These are phyloP conservation scores for Strigamia transsilvanica DNA, from an alignment of 2,888 invertebrate species.

Conservation along the genomic window DNA sequence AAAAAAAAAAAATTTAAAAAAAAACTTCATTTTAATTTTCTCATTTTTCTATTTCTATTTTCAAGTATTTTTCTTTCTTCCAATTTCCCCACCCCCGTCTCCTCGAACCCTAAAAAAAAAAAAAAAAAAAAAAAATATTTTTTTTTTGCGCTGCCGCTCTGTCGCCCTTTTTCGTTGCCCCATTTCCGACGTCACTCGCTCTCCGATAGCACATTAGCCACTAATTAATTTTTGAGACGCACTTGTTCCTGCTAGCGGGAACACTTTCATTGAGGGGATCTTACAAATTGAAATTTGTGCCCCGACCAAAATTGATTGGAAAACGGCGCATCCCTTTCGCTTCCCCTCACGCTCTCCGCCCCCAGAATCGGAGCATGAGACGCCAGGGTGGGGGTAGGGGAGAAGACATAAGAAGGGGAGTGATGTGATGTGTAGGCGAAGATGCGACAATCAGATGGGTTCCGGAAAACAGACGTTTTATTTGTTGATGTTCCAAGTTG, in stretches of 20 bases:
- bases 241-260: slow-evolving; percentile 23
- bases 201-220: slow-evolving; percentile 11
- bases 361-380: slow-evolving; percentile 50
- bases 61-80: background rate
- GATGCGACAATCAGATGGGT: slow-evolving; percentile 4
- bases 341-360: slow-evolving; percentile 41
- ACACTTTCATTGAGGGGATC: slow-evolving; percentile 44
- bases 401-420: no score
- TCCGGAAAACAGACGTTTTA: slow-evolving; percentile 35
- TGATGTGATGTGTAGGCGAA: slow-evolving; percentile 10
- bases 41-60: background rate
- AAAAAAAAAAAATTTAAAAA: no score
- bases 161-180: slow-evolving; percentile 5
- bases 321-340: slow-evolving; percentile 14
- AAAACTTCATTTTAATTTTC: no score
- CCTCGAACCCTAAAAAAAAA: no score
- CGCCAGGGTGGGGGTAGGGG: slow-evolving; percentile 37
- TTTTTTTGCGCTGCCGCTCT: slow-evolving; percentile 28
- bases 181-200: slow-evolving; percentile 37
- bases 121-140: no score
- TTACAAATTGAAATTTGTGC: background rate
- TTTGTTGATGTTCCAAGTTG: slow-evolving; percentile 30
- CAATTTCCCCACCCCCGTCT: no score
- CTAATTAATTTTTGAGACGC: slow-evolving; percentile 32
- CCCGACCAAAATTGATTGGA: slow-evolving; percentile 40